Conservation (phyloP, 2,113 vertebrate species). For the Menidia beryllina region DNA sequence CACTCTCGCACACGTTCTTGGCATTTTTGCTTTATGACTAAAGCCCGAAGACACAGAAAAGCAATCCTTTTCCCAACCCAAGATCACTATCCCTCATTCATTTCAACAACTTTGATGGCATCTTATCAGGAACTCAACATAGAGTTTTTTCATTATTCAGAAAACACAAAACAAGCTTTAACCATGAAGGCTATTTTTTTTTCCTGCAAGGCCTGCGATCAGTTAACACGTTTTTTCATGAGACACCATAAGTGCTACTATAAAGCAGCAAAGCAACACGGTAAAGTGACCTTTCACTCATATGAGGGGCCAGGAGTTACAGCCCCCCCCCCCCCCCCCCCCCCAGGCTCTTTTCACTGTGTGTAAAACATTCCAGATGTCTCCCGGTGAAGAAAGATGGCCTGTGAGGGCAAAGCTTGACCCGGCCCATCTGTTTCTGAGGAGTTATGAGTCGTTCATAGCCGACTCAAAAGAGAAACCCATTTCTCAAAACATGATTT, state of each 20-base stretch:
- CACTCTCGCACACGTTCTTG: conserved; percentile 19
- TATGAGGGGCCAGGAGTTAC: conserved; percentile 28
- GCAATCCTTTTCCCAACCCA: conserved; percentile 31
- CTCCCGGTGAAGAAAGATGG: conserved; percentile 25
- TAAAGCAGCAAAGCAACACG: conserved; percentile 1
- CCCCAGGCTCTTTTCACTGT: background rate
- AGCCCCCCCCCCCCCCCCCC: background rate
- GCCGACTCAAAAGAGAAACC: background rate
- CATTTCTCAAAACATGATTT: background rate
- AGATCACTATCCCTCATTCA: conserved; percentile 18
- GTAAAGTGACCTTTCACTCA: conserved; percentile 12
- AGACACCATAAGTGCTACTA: conserved; percentile 15
- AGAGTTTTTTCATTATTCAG: background rate
- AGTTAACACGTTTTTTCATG: background rate
- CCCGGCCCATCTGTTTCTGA: conserved; percentile 16
- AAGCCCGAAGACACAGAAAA: conserved; percentile 44
- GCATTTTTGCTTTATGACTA: conserved; percentile 55
- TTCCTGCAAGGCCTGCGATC: background rate
- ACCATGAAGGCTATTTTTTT: background rate
- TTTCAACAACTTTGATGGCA: background rate
- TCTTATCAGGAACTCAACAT: background rate
- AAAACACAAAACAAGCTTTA: background rate
- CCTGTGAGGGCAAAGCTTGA: conserved; percentile 32
- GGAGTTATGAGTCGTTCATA: conserved; percentile 11
- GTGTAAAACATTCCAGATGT: conserved; percentile 59